Base-by-base conservation (phyloP, 2,113 vertebrate species). In the Hipposideros armiger region DNA sequence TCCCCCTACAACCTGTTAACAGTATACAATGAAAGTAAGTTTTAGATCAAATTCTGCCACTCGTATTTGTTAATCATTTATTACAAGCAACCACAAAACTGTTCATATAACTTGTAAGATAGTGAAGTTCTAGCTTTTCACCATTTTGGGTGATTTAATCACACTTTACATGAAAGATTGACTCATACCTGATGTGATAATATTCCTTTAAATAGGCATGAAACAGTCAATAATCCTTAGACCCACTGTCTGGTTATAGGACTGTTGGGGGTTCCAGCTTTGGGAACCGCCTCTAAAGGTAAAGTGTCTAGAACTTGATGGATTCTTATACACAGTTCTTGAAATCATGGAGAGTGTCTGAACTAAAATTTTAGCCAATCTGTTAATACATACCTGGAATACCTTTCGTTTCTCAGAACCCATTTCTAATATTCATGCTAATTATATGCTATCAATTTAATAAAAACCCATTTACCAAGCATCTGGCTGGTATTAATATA, bases 321-420 rank as follows among this genome's bases (percentile, higher is more conserved):
- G 30, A 62, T 92, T 72, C 56, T 81, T 47, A 89, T 4, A 30
- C 4, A 1, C 40, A 32, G 9, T 58, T 73, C n/a, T 22, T n/a
- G 47, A 87, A 80, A 40, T 73, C 73, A 92, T 30, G 30, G 26
- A 24, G 14, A 69, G 11, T 62, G 11, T 69, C 30, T 85, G 67
- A 81, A 64, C 19, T 36, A 36, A 36, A 36, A 92, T 76, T 84
- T 64, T 66, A 74, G 30, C 28, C 32, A 42, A 28, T 56, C 16
- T 54, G 26, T 67, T 66, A 64, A 67, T 56, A 62, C 20, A 7
- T 66, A 17, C 24, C 50, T 62, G 69, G 13, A 74, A 32, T 54
- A 85, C 52, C 15, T 92, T 50, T 70, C 45, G 82, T 94, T 92
- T 90, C 81, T 95, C 47, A 58, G 67, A 72, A 81, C 17, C 22